These are phyloP conservation scores for Sminthurinus aureus DNA, from an alignment of 2,888 invertebrate genomes.

Conservation along the genomic window DNA sequence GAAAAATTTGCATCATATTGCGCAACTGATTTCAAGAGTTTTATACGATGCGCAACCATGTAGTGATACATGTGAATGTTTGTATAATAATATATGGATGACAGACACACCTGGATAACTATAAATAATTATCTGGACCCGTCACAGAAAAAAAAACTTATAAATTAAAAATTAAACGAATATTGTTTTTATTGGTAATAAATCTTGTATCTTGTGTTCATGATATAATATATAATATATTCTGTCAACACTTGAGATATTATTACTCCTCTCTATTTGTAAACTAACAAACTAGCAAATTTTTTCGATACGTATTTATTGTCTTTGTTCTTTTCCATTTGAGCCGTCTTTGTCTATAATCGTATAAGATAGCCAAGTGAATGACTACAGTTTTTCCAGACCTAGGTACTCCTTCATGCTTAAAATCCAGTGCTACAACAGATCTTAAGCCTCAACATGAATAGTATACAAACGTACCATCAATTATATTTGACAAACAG, in stretches of 20 bases:
- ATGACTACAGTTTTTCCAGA: too few relatives aligned
- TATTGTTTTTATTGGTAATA: constrained; percentile 4
- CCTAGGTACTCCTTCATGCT: too few relatives aligned
- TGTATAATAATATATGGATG: not conserved
- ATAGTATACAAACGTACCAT: not conserved
- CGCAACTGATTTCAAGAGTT: not conserved
- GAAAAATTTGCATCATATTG: not conserved
- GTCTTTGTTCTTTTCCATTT: too few relatives aligned
- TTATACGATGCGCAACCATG: not conserved
- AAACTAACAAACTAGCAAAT: too few relatives aligned
- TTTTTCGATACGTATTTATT: too few relatives aligned
- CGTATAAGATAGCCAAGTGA: too few relatives aligned
- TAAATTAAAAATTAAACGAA: not conserved
- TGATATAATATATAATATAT: too few relatives aligned
- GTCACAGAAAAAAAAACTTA: not conserved
- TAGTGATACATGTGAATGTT: not conserved
- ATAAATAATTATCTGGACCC: not conserved
- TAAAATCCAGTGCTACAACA: too few relatives aligned
- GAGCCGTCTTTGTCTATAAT: too few relatives aligned
- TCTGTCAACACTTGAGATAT: too few relatives aligned
- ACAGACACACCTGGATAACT: not conserved
- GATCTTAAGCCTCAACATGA: too few relatives aligned
- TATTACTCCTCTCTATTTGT: too few relatives aligned
- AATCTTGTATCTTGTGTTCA: not conserved
- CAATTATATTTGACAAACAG: not conserved